Base-by-base conservation (phyloP, 1,140 invertebrate species). In the Aleiodes sp. region DNA sequence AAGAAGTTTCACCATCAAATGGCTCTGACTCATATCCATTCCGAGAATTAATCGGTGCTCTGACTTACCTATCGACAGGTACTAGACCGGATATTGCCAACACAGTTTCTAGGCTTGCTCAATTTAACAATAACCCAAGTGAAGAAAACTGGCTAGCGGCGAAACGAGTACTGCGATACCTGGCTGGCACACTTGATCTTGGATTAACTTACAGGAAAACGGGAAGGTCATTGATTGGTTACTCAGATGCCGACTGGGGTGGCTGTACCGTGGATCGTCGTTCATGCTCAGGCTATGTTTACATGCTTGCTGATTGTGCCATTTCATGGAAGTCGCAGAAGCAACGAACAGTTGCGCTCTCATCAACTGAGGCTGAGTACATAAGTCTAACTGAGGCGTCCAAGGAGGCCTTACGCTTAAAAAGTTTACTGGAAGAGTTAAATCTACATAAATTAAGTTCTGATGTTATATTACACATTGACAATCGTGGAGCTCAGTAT, bases 1-100 rank as follows among this genome's bases (percentile, higher is more conserved):
- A n/a, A 7, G 57, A 31, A 26, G 24, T 28, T 10, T 10, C 24
- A 28, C 29, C 21, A 60, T 24, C 24, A 24, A 60, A 31, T 26
- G 57, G 29, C n/a, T 12, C 26, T 26, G 57, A 60, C n/a, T 12
- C 26, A 24, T 60, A 33, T 60, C 26, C 29, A 21, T 87, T 78
- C 71, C 78, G 78, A 73, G 56, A 85, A 28, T 43, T 82, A 19
- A 80, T 87, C 29, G 84, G 84, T 16, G 59, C 65, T 29, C 72
- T 88, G n/a, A 75, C 87, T 72, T 87, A 87, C 74, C 68, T 87
- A 8, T 65, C 83, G 4, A 76, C 81, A 2, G 63, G 74, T 0
- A 86, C 86, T 6, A 74, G 87, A 46, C 84, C 86, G 19, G 86
- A 88, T 75, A 83, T 87, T 43, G 61, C 80, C 2, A 87, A 78